A percentile compares a stretch with the other conserved stretches of the same genome.
These are phyloP conservation scores for Bedellia somnulentella DNA, from an alignment of 2,888 invertebrate species.

Conservation along the genomic window DNA sequence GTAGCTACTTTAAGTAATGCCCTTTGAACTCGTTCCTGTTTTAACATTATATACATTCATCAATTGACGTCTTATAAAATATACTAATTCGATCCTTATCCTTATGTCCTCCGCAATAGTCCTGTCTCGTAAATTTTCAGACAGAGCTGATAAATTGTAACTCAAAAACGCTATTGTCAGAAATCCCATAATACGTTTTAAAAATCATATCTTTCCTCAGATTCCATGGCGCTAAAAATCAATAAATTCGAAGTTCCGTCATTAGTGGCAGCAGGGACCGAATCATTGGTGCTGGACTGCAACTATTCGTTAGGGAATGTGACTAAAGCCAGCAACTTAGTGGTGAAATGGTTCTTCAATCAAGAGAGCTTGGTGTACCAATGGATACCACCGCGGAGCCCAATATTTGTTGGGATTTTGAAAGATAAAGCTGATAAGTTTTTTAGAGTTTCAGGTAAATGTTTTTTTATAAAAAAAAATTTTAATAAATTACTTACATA, in stretches of 20 bases:
- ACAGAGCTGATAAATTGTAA: no score
- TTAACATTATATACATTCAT: no score
- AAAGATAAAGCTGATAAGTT: slow-evolving; percentile 46
- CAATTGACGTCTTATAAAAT: no score
- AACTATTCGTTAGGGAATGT: slow-evolving; percentile 14
- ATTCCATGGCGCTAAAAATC: slow-evolving; percentile 50
- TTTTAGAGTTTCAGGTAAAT: slow-evolving; percentile 42
- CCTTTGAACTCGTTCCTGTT: no score
- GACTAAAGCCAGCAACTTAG: slow-evolving; percentile 21
- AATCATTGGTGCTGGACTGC: slow-evolving; percentile 18
- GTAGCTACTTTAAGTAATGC: no score
- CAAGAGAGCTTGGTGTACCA: slow-evolving; percentile 47
- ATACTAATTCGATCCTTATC: no score
- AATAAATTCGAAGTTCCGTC: slow-evolving; percentile 38
- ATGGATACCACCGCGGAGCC: slow-evolving; percentile 48
- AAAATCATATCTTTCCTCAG: slow-evolving; percentile 27
- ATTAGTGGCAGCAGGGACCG: slow-evolving; percentile 35
- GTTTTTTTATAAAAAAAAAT: no score
- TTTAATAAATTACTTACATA: no score
- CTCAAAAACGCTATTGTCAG: no score
- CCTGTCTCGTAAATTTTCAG: no score
- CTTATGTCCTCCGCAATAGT: no score
- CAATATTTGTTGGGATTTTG: slow-evolving; percentile 45
- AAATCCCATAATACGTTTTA: no score
- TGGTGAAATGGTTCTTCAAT: slow-evolving; percentile 55